These are phyloP conservation scores for Clivina fossor DNA, from an alignment of 2,888 invertebrate genomes.

Conservation along the genomic window DNA sequence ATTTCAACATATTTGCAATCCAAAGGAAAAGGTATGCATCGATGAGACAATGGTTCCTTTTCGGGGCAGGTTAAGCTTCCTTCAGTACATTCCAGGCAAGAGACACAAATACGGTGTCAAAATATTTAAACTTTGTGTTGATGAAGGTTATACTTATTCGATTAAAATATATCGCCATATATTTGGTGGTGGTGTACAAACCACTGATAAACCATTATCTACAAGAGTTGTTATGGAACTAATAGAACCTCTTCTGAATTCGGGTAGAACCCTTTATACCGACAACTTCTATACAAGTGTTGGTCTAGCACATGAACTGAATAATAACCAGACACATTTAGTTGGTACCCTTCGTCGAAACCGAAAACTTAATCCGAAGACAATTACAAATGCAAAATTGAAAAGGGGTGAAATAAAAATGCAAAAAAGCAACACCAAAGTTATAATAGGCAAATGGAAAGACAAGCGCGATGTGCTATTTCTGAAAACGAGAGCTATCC, in stretches of 20 bases:
- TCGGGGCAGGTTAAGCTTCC: constrained; percentile 41
- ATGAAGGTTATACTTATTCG: constrained; percentile 37
- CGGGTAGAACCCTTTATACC: background rate
- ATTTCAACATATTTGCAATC: constrained; percentile 37
- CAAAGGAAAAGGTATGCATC: constrained; percentile 40
- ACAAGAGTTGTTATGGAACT: constrained; percentile 17
- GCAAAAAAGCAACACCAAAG: too few relatives aligned
- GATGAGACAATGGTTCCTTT: constrained; percentile 43
- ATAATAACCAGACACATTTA: too few relatives aligned
- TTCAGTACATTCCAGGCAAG: constrained; percentile 42
- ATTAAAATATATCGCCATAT: constrained; percentile 37
- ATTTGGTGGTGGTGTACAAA: constrained; percentile 14
- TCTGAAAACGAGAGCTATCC: too few relatives aligned
- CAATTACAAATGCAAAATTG: too few relatives aligned
- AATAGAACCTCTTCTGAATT: constrained; percentile 2
- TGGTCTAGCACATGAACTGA: too few relatives aligned
- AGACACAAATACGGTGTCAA: constrained; percentile 42
- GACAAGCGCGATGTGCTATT: too few relatives aligned
- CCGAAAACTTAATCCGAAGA: too few relatives aligned
- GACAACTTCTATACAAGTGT: too few relatives aligned
- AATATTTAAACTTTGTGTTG: constrained; percentile 34
- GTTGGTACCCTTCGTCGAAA: too few relatives aligned
- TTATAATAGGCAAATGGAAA: too few relatives aligned
- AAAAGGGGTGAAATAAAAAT: too few relatives aligned
- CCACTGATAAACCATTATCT: too few relatives aligned